These are phyloP conservation scores for Alsophila aescularia DNA, from an alignment of 2,888 invertebrate genomes.

Conservation along the genomic window DNA sequence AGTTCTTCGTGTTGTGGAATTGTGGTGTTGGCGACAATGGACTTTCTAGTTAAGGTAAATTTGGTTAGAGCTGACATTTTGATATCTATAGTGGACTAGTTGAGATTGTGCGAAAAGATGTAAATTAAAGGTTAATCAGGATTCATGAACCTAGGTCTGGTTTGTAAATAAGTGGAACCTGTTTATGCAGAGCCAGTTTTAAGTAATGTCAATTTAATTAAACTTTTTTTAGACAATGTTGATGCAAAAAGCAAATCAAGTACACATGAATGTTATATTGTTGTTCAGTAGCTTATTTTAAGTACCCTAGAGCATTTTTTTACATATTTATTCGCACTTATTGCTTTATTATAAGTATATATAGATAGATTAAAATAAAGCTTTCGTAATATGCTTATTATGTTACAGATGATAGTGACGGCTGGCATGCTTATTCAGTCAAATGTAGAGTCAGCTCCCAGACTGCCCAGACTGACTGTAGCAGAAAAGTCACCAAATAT, in stretches of 20 bases:
- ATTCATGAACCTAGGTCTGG: not conserved
- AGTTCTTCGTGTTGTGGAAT: constrained; percentile 22
- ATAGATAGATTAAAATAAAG: not conserved
- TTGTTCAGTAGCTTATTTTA: too few relatives aligned
- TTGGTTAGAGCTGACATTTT: not conserved
- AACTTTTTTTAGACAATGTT: too few relatives aligned
- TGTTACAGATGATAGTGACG: constrained; percentile 49
- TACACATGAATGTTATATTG: too few relatives aligned
- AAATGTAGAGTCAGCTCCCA: constrained; percentile 47
- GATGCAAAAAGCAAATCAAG: too few relatives aligned
- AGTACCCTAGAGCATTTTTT: too few relatives aligned
- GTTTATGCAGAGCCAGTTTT: not conserved
- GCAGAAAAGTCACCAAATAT: constrained; percentile 55
- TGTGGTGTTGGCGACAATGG: constrained; percentile 33
- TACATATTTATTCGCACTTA: too few relatives aligned
- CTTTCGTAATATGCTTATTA: too few relatives aligned
- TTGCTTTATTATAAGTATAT: too few relatives aligned
- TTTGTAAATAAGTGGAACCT: constrained; percentile 1
- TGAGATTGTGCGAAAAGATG: not conserved
- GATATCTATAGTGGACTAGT: not conserved
- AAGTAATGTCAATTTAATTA: not conserved
- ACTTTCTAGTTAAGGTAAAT: constrained; percentile 41
- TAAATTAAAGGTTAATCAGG: not conserved
- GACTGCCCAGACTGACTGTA: constrained; percentile 61
- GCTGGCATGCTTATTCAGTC: constrained; percentile 30